A percentile compares a stretch with the other conserved stretches of the same genome.
These are phyloP conservation scores for Xestoiulus laeticollis DNA, from an alignment of 2,888 invertebrate genomes.

Conservation along the genomic window DNA sequence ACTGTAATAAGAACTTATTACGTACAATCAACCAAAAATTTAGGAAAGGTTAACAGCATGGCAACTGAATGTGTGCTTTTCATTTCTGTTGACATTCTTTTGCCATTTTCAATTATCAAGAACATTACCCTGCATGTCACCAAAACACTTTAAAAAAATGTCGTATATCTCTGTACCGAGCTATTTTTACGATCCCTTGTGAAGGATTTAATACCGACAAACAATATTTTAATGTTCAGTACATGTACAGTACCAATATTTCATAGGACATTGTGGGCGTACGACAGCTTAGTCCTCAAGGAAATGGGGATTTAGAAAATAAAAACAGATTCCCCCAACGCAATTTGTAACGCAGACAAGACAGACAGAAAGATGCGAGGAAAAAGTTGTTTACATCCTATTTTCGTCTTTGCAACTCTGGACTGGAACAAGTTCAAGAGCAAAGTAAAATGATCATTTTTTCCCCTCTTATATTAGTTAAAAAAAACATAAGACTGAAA, in stretches of 20 bases:
- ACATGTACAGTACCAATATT: not conserved
- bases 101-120: not conserved
- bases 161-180: not conserved
- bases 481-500: not conserved
- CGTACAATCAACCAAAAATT: too few relatives aligned
- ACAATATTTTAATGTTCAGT: not conserved
- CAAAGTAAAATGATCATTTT: not conserved
- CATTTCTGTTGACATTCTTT: too few relatives aligned
- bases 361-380: not conserved
- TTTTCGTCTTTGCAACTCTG: not conserved
- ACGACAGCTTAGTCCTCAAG: not conserved
- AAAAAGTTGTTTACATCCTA: not conserved
- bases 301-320: not conserved
- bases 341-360: not conserved
- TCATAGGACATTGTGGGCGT: not conserved
- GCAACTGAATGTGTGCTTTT: too few relatives aligned
- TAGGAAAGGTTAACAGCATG: too few relatives aligned
- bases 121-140: not conserved
- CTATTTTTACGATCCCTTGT: not conserved
- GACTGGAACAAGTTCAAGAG: not conserved
- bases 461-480: not conserved
- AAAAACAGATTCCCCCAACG: not conserved
- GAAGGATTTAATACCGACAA: conserved; percentile 19
- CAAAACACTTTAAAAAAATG: not conserved
- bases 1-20: too few relatives aligned